A percentile compares a stretch with the other conserved stretches of the same genome.
phyloP scores from a whole-genome alignment of 2,113 vertebrate genomes.

The Tretioscincus oriximinensis region DNA sequence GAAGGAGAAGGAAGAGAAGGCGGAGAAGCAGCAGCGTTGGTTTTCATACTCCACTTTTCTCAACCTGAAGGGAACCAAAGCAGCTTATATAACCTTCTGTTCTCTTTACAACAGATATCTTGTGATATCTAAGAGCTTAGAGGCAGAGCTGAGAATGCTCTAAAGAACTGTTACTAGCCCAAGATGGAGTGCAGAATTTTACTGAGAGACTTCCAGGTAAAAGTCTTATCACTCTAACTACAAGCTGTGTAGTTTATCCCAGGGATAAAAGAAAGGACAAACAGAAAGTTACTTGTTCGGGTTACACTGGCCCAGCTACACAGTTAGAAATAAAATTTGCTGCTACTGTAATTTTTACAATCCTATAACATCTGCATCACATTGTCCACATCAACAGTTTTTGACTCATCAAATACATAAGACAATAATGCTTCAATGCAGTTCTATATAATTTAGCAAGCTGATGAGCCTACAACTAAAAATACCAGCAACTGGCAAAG shows the following conservation, averaged over 20 bases:
- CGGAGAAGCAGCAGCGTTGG: too few species aligned
- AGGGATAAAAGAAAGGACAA: background rate
- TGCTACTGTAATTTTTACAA: conserved; percentile 7
- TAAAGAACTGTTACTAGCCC: too few species aligned
- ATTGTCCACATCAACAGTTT: conserved; percentile 26
- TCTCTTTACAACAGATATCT: too few species aligned
- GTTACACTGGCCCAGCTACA: background rate
- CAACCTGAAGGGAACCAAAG: too few species aligned
- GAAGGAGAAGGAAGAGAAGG: too few species aligned
- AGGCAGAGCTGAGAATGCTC: too few species aligned
- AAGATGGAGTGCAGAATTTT: too few species aligned
- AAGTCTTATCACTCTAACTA: too few species aligned
- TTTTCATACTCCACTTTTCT: too few species aligned
- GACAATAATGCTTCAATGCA: fast-evolving
- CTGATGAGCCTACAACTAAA: conserved; percentile 29
- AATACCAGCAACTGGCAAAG: background rate
- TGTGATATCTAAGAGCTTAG: too few species aligned
- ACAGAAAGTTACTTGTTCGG: background rate
- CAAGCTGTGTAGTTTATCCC: background rate
- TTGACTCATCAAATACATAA: background rate
- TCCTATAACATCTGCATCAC: conserved; percentile 19
- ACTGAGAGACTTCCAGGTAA: too few species aligned
- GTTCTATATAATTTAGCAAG: conserved; percentile 23
- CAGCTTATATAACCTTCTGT: too few species aligned
- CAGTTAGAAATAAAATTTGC: conserved; percentile 9